Evolutionary conservation across 2,888 invertebrate species (phyloP).

Genomic region (Graphium colonna): DNA sequence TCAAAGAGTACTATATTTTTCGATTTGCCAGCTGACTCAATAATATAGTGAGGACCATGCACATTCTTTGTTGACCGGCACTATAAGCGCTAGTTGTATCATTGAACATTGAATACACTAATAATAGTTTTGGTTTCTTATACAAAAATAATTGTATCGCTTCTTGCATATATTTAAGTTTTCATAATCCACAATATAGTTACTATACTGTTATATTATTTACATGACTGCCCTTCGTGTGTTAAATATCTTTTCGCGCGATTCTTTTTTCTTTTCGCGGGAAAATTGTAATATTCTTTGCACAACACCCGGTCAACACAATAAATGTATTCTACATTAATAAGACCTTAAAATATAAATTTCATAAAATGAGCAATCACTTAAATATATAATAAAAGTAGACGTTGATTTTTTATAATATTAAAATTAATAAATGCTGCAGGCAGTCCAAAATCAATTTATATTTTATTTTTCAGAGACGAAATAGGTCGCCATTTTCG

Average conservation of each 20-base stretch:
- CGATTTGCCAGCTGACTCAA: too few species aligned
- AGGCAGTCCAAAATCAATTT: neutral
- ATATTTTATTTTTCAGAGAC: neutral
- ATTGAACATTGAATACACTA: conserved; percentile 23
- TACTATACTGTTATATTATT: conserved; percentile 40
- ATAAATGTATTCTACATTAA: conserved; percentile 5
- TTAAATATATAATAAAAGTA: neutral
- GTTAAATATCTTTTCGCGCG: conserved; percentile 18
- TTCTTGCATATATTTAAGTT: conserved; percentile 32
- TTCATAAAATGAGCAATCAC: conserved; percentile 11
- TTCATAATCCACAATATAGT: conserved; percentile 29
- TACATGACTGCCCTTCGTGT: conserved; percentile 58
- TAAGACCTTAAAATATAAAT: conserved; percentile 1
- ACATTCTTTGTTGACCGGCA: too few species aligned
- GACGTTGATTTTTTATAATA: neutral
- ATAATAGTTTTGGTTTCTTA: conserved; percentile 53
- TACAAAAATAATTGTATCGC: conserved; percentile 54
- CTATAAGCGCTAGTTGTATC: conserved; percentile 23
- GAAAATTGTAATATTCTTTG: conserved; percentile 16
- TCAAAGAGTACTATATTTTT: too few species aligned
- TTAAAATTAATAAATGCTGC: conserved; percentile 13
- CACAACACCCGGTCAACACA: conserved; percentile 27
- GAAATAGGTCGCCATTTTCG: too few species aligned
- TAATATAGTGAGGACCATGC: too few species aligned
- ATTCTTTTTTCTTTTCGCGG: neutral